These are phyloP conservation scores for Scaptodrosophila lebanonensis DNA, from an alignment of 1,140 invertebrate species.

Conservation along the genomic window DNA sequence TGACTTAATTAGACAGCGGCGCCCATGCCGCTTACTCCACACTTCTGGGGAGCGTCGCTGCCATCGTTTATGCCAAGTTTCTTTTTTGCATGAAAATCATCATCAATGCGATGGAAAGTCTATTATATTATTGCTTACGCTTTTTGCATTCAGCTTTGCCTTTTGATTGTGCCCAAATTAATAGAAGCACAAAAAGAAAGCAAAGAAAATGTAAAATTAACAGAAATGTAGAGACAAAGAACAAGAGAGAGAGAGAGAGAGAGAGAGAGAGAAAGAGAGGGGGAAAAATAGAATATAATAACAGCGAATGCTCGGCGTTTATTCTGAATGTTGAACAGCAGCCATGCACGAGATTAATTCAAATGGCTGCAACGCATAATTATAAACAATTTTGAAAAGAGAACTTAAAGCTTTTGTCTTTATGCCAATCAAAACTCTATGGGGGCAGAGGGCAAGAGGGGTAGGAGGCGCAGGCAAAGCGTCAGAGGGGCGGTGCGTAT, in stretches of 20 bases:
- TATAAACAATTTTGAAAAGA: slow-evolving; percentile 65
- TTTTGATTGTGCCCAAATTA: no score
- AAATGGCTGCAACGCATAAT: slow-evolving; percentile 65
- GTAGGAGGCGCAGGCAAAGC: neutral
- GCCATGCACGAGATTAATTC: no score
- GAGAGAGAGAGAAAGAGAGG: neutral
- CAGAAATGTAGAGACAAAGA: slow-evolving; percentile 3
- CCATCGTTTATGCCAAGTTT: no score
- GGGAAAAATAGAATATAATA: slow-evolving; percentile 30
- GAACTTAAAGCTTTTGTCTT: slow-evolving; percentile 59
- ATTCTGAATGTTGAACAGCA: no score
- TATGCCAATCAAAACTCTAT: slow-evolving; percentile 59
- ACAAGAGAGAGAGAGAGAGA: slow-evolving; percentile 4
- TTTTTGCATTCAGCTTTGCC: no score
- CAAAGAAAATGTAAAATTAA: slow-evolving; percentile 10
- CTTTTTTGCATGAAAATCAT: no score
- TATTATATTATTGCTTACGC: no score
- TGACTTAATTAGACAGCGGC: slow-evolving; percentile 49
- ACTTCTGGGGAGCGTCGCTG: no score
- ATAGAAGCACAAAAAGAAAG: no score
- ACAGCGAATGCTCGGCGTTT: no score
- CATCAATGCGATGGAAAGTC: no score
- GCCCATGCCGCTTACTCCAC: neutral
- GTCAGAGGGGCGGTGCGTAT: slow-evolving; percentile 8
- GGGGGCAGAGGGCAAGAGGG: neutral